Base-by-base conservation (phyloP, 2,797 vertebrate genomes). In the Acanthurus leucopareius region DNA sequence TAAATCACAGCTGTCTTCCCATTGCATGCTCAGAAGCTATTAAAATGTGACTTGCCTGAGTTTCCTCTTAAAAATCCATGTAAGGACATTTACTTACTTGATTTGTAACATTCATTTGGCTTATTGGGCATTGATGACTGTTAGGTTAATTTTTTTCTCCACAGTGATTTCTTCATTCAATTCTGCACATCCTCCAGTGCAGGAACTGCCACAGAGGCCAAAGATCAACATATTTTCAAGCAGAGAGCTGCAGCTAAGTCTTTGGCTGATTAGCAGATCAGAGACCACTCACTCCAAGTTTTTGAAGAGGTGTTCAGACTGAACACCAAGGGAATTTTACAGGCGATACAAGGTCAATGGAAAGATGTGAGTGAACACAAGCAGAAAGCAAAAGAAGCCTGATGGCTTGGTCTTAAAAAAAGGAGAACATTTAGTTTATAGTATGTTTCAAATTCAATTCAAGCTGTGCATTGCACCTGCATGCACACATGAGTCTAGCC, bases 1-100 rank as follows among this genome's bases (percentile, higher is more conserved):
- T 75, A 76, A 68, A 70, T 82, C 58, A 42, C 80, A 82, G 71
- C 79, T 82, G 79, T 71, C 58, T 71, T 59, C 77, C 58, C 73
- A 73, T 20, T 40, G 4, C 56, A 44, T 38, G 25, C 47, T 72
- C 52, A 61, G 22, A 64, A 67, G 64, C 61, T 53, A 66, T 72
- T 69, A 68, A 52, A 45, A 53, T 38, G 17, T n/a, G 45, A 79
- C 63, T 71, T 75, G 38, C 57, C 51, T 70, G 42, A 32, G 28
- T 59, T 47, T 47, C 64, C 25, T 69, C 42, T 58, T 69, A 52
- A 45, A 88, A 84, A 75, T 57, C 42, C 15, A 62, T 35, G 40
- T 25, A 57, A 45, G 45, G 38, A 48, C 35, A 75, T 56, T 66
- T 67, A 16, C 17, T 54, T 22, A 52, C 16, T 40, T 57, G 16